These are phyloP conservation scores for Petrophora chlorosata DNA, from an alignment of 2,888 invertebrate species.

Conservation along the genomic window DNA sequence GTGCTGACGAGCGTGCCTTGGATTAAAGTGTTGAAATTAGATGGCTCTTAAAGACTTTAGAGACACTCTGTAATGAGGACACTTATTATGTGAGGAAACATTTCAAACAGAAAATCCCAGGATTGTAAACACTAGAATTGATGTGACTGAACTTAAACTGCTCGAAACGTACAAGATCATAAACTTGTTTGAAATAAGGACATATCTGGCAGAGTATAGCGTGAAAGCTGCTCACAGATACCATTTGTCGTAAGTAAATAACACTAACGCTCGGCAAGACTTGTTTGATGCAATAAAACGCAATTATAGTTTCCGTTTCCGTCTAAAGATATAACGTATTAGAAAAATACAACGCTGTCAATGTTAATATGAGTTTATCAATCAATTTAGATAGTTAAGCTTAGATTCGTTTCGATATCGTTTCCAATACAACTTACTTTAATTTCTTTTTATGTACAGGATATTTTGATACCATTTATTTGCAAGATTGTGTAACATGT, in stretches of 20 bases:
- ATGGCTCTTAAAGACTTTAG: constrained; percentile 39
- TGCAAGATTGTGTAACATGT: too few relatives aligned
- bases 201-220: constrained; percentile 45
- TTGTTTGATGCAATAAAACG: constrained; percentile 27
- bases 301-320: constrained; percentile 39
- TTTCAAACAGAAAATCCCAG: constrained; percentile 31
- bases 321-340: constrained; percentile 19
- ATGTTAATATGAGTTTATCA: too few relatives aligned
- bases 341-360: neutral
- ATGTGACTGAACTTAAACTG: constrained; percentile 38
- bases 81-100: constrained; percentile 26
- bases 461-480: too few relatives aligned
- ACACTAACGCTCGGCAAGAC: constrained; percentile 19
- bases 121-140: constrained; percentile 41
- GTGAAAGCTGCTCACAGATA: constrained; percentile 46
- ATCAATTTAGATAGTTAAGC: neutral
- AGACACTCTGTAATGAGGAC: constrained; percentile 23
- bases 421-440: too few relatives aligned
- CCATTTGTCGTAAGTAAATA: constrained; percentile 30
- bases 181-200: constrained; percentile 43
- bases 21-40: constrained; percentile 52
- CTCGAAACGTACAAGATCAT: constrained; percentile 26
- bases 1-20: constrained; percentile 39
- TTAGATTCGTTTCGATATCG: too few relatives aligned
- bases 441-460: too few relatives aligned